These are phyloP conservation scores for Cariama cristata DNA, from an alignment of 2,113 vertebrate genomes.

Conservation along the genomic window DNA sequence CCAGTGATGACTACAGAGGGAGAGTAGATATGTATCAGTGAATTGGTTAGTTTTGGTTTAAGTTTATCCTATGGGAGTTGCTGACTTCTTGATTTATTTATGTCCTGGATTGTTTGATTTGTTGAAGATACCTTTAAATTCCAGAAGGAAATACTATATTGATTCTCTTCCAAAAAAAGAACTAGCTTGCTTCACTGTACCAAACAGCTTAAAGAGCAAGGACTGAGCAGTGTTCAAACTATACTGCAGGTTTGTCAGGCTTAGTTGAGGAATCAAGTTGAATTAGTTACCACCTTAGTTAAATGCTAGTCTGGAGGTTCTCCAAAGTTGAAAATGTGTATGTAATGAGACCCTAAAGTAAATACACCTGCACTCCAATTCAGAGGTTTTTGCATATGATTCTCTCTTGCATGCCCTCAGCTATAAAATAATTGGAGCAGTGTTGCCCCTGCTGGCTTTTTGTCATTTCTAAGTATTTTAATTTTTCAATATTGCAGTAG, in stretches of 20 bases:
- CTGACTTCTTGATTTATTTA: not conserved
- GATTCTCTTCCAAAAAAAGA: not conserved
- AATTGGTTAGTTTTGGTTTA: not conserved
- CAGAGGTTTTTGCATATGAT: not conserved
- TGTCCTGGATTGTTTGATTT: not conserved
- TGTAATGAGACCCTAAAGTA: not conserved
- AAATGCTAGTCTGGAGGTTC: not conserved
- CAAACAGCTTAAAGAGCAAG: not conserved
- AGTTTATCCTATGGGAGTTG: not conserved
- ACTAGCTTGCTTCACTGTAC: not conserved
- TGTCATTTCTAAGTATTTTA: not conserved
- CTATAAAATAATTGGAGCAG: not conserved
- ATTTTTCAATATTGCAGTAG: not conserved
- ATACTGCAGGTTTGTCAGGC: not conserved
- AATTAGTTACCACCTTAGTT: slow-evolving; percentile 7
- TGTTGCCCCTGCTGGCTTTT: not conserved
- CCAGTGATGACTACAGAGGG: not conserved
- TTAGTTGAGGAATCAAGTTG: not conserved
- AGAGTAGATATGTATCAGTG: not conserved
- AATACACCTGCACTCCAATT: not conserved
- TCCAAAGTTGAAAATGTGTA: not conserved
- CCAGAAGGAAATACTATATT: not conserved
- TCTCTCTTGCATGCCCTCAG: not conserved
- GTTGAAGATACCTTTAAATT: not conserved
- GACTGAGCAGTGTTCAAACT: not conserved